Conservation (phyloP, 2,113 vertebrate species). For the Tringa solitaria region DNA sequence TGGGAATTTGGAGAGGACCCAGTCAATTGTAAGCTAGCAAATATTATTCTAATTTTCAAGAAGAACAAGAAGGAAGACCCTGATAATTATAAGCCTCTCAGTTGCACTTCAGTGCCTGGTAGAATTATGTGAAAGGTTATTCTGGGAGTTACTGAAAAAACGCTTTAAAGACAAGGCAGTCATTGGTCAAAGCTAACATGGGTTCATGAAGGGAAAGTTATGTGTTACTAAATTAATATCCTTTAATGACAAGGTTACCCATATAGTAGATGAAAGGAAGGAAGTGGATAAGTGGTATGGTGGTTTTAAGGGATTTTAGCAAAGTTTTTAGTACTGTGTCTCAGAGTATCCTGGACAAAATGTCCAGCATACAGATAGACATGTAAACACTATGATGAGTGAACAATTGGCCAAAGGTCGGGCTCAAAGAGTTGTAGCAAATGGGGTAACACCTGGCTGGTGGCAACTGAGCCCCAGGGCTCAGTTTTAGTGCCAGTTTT, state of each 20-base stretch:
- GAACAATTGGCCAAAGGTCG: rapidly evolving
- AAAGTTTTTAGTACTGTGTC: not conserved
- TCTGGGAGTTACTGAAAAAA: not conserved
- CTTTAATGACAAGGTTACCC: not conserved
- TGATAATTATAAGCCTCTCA: not conserved
- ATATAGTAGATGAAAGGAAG: not conserved
- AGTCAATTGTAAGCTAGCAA: not conserved
- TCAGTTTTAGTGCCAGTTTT: not conserved
- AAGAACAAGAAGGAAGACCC: not conserved
- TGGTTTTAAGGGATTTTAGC: not conserved
- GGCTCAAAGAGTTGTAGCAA: not conserved
- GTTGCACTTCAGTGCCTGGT: not conserved
- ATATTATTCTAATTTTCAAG: not conserved
- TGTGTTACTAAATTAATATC: not conserved
- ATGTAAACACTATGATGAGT: not conserved
- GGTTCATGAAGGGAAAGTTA: not conserved
- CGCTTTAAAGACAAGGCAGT: not conserved
- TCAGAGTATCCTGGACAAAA: not conserved
- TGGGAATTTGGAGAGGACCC: not conserved
- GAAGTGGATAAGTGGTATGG: rapidly evolving
- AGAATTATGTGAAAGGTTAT: not conserved
- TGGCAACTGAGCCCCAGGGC: too few relatives aligned
- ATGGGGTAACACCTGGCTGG: rapidly evolving
- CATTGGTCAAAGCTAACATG: not conserved
- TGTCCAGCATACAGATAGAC: not conserved